Percentiles rank a stretch among this genome's conserved stretches.
phyloP scores from a whole-genome alignment of 2,888 invertebrate genomes.

The Trissolcus brochymenae region DNA sequence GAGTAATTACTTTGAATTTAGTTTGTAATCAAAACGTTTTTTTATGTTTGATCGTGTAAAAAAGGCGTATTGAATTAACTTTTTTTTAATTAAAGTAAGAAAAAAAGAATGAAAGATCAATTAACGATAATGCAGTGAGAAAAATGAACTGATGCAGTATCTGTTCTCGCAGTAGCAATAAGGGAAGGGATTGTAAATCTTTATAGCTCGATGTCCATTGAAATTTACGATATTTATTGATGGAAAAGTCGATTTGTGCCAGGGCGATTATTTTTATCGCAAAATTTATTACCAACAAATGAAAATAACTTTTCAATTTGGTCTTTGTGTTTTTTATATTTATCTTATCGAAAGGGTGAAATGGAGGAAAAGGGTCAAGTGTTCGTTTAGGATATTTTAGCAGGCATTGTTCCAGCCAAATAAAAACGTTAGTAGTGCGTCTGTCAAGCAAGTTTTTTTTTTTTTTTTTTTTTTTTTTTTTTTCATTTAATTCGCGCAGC shows the following conservation, averaged over 20 bases:
- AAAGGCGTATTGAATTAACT: not conserved
- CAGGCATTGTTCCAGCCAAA: conserved; percentile 21
- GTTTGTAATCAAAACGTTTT: no score
- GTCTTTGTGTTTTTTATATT: no score
- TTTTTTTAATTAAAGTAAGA: not conserved
- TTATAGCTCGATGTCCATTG: not conserved
- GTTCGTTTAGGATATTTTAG: no score
- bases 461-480: conserved; percentile 43
- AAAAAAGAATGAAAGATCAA: not conserved
- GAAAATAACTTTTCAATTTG: not conserved
- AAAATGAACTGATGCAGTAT: not conserved
- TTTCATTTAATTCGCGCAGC: conserved; percentile 38
- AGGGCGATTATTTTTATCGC: no score
- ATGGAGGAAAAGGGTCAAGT: no score
- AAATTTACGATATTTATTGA: conserved; percentile 2
- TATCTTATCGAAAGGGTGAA: no score
- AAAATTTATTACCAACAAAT: not conserved
- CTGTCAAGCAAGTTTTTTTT: conserved; percentile 44
- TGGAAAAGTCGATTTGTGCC: not conserved
- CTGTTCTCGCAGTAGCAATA: not conserved
- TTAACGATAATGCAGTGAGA: conserved; percentile 3
- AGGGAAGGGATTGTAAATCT: not conserved
- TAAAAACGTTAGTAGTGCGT: conserved; percentile 45
- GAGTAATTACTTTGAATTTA: no score
- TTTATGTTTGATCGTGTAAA: no score